phyloP scores from a whole-genome alignment of 2,888 invertebrate species.

The Lycaena phlaeas region DNA sequence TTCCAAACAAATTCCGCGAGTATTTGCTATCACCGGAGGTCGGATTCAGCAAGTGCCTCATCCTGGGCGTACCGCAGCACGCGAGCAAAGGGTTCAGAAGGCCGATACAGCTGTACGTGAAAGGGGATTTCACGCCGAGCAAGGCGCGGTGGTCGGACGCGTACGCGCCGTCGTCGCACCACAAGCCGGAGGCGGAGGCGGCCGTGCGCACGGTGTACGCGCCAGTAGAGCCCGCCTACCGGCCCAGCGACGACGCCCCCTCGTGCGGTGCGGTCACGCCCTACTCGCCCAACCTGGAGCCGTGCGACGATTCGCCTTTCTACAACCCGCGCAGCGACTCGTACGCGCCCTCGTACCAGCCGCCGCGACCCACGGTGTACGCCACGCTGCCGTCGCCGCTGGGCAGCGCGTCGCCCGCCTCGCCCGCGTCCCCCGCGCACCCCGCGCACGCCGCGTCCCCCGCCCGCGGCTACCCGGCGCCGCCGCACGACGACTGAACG shows the following conservation, averaged over 20 bases:
- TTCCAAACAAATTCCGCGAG: slow-evolving; percentile 94
- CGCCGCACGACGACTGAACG: slow-evolving; percentile 39
- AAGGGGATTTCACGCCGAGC: slow-evolving; percentile 76
- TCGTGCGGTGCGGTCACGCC: slow-evolving; percentile 69
- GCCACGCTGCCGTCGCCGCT: slow-evolving; percentile 62
- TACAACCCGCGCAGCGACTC: slow-evolving; percentile 68
- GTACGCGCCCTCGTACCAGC: slow-evolving; percentile 66
- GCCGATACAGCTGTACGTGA: slow-evolving; percentile 81
- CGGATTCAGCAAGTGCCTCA: slow-evolving; percentile 92
- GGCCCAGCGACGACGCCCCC: slow-evolving; percentile 66
- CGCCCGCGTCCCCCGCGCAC: slow-evolving; percentile 53
- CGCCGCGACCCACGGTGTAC: slow-evolving; percentile 64
- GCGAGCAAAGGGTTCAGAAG: slow-evolving; percentile 91
- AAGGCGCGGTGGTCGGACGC: slow-evolving; percentile 78
- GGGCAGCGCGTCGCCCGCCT: slow-evolving; percentile 52
- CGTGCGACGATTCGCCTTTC: slow-evolving; percentile 62
- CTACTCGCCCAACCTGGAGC: slow-evolving; percentile 61
- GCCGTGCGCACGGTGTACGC: slow-evolving; percentile 68
- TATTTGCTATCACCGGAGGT: slow-evolving; percentile 92
- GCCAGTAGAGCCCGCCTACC: slow-evolving; percentile 56
- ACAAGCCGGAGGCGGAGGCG: slow-evolving; percentile 70
- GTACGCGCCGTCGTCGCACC: slow-evolving; percentile 76
- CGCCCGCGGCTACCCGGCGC: slow-evolving; percentile 35
- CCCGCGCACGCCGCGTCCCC: slow-evolving; percentile 44
- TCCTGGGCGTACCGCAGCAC: slow-evolving; percentile 86